Conservation (phyloP, 2,113 vertebrate species). For the Myanophis thanlyinensis region DNA sequence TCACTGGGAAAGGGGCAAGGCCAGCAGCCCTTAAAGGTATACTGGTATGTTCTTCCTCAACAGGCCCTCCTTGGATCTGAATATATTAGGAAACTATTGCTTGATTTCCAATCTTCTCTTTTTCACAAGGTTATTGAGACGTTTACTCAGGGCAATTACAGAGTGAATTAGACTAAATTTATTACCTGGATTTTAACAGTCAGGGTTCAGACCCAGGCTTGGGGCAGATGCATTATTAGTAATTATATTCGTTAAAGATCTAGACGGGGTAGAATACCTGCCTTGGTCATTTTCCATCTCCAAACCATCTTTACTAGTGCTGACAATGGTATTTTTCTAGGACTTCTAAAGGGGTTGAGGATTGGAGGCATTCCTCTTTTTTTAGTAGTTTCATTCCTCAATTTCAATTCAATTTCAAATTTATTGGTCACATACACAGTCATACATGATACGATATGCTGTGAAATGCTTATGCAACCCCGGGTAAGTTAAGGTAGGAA, state of each 20-base stretch:
- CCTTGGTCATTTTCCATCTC: neutral
- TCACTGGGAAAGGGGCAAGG: neutral
- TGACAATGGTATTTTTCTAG: neutral
- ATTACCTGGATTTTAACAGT: neutral
- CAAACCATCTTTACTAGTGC: neutral
- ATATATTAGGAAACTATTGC: neutral
- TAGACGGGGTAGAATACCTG: neutral
- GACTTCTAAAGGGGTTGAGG: neutral
- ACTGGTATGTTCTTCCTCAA: neutral
- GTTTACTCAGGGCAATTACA: neutral
- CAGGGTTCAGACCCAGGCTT: neutral
- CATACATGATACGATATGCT: too few relatives aligned
- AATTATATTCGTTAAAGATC: neutral
- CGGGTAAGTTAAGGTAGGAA: too few relatives aligned
- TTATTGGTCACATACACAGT: too few relatives aligned
- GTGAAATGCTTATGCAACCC: too few relatives aligned
- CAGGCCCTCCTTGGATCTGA: neutral
- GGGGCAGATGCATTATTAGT: neutral
- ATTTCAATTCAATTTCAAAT: too few relatives aligned
- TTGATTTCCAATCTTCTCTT: neutral
- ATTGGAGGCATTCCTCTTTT: neutral
- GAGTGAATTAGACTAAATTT: neutral
- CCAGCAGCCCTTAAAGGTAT: neutral
- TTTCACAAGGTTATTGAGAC: neutral
- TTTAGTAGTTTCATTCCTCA: neutral